Percentiles rank a stretch among this genome's conserved stretches.
Evolutionary conservation across 2,888 invertebrate genomes (phyloP).

Genomic region (Malthinus flaveolus): DNA sequence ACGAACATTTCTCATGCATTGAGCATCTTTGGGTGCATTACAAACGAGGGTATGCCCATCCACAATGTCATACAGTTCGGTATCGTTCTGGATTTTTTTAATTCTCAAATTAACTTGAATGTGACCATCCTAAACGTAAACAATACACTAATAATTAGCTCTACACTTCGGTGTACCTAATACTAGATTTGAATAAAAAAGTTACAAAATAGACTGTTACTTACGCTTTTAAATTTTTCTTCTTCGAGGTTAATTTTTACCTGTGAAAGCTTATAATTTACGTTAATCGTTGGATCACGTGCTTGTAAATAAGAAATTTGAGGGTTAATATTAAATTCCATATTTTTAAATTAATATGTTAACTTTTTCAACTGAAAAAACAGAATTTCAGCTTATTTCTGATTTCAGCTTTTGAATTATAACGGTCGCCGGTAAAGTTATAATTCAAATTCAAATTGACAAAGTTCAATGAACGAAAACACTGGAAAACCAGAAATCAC

Average conservation of each 20-base stretch:
- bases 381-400: too few species aligned
- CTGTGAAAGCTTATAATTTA: background rate
- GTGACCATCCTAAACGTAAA: slow-evolving; percentile 11
- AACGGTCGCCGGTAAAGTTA: too few species aligned
- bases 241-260: background rate
- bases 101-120: slow-evolving; percentile 30
- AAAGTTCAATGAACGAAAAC: too few species aligned
- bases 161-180: background rate
- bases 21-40: slow-evolving; percentile 34
- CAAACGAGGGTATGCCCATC: slow-evolving; percentile 33
- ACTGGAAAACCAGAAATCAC: too few species aligned
- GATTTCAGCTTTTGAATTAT: too few species aligned
- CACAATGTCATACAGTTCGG: slow-evolving; percentile 35
- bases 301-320: slow-evolving; percentile 22
- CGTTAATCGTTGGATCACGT: slow-evolving; percentile 29
- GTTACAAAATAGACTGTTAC: background rate
- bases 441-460: too few species aligned
- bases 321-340: too few species aligned
- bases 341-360: too few species aligned
- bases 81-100: slow-evolving; percentile 21
- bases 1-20: slow-evolving; percentile 31
- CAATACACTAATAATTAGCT: background rate
- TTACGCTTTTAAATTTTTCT: background rate
- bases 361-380: too few species aligned
- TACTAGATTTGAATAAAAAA: background rate